These are phyloP conservation scores for Nothoprocta pentlandii DNA, from an alignment of 2,113 vertebrate species.

Conservation along the genomic window DNA sequence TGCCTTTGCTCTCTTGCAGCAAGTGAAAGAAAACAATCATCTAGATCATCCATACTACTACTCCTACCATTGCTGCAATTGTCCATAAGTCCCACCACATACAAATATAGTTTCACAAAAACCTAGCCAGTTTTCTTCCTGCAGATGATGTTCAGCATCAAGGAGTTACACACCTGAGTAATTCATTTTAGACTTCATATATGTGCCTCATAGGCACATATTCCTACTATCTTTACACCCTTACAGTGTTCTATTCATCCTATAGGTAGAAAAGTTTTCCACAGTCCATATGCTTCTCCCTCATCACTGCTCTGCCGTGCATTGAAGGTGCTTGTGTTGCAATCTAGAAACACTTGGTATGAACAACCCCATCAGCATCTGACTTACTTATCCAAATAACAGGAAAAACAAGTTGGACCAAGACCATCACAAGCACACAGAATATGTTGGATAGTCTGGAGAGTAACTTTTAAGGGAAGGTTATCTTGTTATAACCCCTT, in stretches of 20 bases:
- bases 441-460: background rate
- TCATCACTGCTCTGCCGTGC: background rate
- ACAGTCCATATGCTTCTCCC: background rate
- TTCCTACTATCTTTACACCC: background rate
- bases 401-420: background rate
- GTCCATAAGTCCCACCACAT: background rate
- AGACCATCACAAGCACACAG: background rate
- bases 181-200: background rate
- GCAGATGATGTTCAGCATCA: background rate
- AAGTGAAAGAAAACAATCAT: background rate
- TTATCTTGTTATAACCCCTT: rapidly evolving
- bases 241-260: background rate
- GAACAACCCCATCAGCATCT: background rate
- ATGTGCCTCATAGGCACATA: background rate
- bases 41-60: background rate
- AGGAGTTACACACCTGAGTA: background rate
- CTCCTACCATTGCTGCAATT: background rate
- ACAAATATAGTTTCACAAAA: background rate
- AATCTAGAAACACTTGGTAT: background rate
- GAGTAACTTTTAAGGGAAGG: background rate
- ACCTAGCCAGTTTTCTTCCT: rapidly evolving
- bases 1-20: background rate
- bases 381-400: background rate
- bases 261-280: background rate
- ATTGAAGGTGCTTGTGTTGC: background rate